A percentile compares a stretch with the other conserved stretches of the same genome.
These are phyloP conservation scores for Hypothenemus hampei DNA, from an alignment of 1,140 invertebrate species.

Conservation along the genomic window DNA sequence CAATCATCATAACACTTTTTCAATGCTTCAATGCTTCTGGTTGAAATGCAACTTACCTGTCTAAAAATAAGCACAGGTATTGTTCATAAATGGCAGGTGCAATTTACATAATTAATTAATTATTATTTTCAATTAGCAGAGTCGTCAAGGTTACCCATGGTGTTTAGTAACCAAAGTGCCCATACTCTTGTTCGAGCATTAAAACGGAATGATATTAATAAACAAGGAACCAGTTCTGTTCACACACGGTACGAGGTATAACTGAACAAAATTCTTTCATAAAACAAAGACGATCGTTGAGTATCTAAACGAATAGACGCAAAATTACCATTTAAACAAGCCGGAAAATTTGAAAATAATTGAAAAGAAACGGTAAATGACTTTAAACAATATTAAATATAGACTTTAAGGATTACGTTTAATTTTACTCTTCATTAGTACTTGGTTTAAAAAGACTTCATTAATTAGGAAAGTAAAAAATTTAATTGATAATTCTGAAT, in stretches of 20 bases:
- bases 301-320: constrained; percentile 1
- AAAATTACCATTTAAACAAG: neutral
- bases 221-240: constrained; percentile 27
- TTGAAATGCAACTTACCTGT: neutral
- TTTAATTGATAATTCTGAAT: no score
- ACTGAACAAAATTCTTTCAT: constrained; percentile 28
- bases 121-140: neutral
- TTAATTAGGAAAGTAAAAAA: no score
- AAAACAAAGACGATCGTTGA: constrained; percentile 18
- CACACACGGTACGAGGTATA: constrained; percentile 20
- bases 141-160: constrained; percentile 6
- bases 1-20: neutral
- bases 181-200: constrained; percentile 24
- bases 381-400: neutral
- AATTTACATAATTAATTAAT: neutral
- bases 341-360: neutral
- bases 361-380: neutral
- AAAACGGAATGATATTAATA: constrained; percentile 24
- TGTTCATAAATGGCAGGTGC: neutral
- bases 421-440: neutral
- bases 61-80: neutral
- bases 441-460: no score
- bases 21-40: neutral
- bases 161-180: constrained; percentile 5
- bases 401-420: neutral